Base-by-base conservation (phyloP, 2,797 vertebrate species). In the Anguilla megastoma region DNA sequence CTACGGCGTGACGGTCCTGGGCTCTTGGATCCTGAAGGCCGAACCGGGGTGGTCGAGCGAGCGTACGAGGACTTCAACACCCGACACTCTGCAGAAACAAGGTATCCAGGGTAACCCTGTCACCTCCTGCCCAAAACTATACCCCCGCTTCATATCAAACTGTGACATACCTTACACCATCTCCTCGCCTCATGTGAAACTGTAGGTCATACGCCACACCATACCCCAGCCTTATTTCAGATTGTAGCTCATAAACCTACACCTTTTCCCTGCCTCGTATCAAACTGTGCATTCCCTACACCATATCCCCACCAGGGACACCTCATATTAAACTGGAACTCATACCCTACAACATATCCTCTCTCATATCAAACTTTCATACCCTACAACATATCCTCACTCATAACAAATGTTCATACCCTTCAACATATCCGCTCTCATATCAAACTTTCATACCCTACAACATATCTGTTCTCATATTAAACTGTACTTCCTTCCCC, bases 51-150 rank as follows among this genome's bases (percentile, higher is more conserved):
- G 83, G 95, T 92, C 71, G 96, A 95, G 84, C 97, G 97, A 9
- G 97, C 94, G 89, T 97, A 96, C 0, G 97, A 96, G 0, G 97
- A 95, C 95, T 99, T 99, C 91, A 99, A 94, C 87, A 97, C 97
- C 85, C 96, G 96, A 89, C 98, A 99, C 91, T 99, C 98, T 99
- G 89, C 76, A 86, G 60, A 88, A 86, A 87, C 18, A 87, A 58
- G 7, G 84, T 71, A 2, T 0, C 87, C 54, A 88, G 87, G 80
- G 86, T 93, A 90, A 93, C 18, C 79, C 79, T 82, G 48, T 54
- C 27, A 54, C 83, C 48, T 84, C 27, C 48, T 84, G 45, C 83
- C 83, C 30, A 12, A 84, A n/a, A 16, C 27, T 1, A 30, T 2
- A 5, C 45, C 79, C 41, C 79, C 2, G 36, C 76, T 1, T n/a